A percentile compares a stretch with the other conserved stretches of the same genome.
Conservation (phyloP, 2,888 invertebrate species). For the Cephus sareptanus region DNA sequence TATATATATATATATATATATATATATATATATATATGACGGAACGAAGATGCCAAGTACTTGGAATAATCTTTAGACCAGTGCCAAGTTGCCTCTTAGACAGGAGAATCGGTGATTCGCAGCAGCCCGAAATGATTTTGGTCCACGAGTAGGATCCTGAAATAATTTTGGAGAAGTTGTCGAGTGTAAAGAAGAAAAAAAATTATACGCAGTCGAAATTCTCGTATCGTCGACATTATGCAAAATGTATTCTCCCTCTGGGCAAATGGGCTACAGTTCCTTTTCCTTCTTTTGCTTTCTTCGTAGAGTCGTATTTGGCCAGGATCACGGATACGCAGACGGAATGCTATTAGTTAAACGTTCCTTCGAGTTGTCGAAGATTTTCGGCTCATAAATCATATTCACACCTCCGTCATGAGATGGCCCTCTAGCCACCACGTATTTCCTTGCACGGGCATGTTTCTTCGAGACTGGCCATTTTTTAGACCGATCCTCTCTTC, state of each 20-base stretch:
- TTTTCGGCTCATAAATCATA: conserved; percentile 22
- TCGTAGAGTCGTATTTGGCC: not conserved
- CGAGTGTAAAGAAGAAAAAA: not conserved
- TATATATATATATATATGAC: not conserved
- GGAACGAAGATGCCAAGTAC: not conserved
- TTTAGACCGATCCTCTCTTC: not conserved
- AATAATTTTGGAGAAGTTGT: not conserved
- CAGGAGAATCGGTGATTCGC: not conserved
- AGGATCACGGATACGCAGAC: not conserved
- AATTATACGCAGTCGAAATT: not conserved
- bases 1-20: not conserved
- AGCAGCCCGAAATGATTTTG: not conserved
- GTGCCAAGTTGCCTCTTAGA: not conserved
- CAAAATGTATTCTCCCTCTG: not conserved
- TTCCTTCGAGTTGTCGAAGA: conserved; percentile 10
- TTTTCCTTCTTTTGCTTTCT: not conserved
- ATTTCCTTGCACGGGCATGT: conserved; percentile 13
- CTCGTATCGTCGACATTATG: not conserved
- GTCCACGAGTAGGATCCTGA: not conserved
- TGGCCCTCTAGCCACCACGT: conserved; percentile 10
- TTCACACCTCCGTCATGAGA: conserved; percentile 18
- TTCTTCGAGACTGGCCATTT: conserved; percentile 5
- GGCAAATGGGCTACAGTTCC: not conserved
- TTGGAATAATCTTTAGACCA: not conserved
- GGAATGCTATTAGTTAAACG: conserved; percentile 1